Base-by-base conservation (phyloP, 2,797 vertebrate genomes). In the Trachurus trachurus region DNA sequence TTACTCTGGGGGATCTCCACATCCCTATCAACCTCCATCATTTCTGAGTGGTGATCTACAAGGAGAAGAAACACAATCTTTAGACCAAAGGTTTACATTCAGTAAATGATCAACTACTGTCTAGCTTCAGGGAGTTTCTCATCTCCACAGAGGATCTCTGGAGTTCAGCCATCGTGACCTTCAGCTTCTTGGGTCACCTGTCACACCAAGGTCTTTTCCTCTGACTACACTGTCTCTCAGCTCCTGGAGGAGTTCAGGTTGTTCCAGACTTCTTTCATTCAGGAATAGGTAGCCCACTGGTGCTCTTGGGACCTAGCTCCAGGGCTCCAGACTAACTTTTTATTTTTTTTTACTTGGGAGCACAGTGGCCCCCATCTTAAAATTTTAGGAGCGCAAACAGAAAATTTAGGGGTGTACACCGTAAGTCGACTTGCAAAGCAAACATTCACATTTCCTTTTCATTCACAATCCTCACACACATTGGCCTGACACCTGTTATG, bases 1-100 rank as follows among this genome's bases (percentile, higher is more conserved):
- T 99, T 99, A 91, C 96, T 99, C 72, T 98, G 95, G 67, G 98
- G 98, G 87, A 99, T 99, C 94, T 99, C 98, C 74, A 99, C 97
- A 42, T 98, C 97, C 58, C 96, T 95, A 84, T 99, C 98, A 78
- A 99, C 97, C 92, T 99, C 98, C 98, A 99, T 99, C 96, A 98
- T 97, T 84, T 99, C 98, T 0, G 96, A 95, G 81, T 98, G 97
- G 91, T 99, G 97, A 95, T 99, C 98, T 99, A 85, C 39, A 78
- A 40, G 26, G 87, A 16, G n/a, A 6, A 70, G 7, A 1, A 39
- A 29, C 5, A 65, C 39, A 66, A 22, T 8, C 29, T 22, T 16
- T 49, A 22, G 49, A 57, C 17, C n/a, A 2, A 57, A 57, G 15
- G 2, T 61, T 47, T 19, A 70, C 16, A 26, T 31, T 31, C 0